Base-by-base conservation (phyloP, 2,113 vertebrate genomes). In the Raja brachyura region DNA sequence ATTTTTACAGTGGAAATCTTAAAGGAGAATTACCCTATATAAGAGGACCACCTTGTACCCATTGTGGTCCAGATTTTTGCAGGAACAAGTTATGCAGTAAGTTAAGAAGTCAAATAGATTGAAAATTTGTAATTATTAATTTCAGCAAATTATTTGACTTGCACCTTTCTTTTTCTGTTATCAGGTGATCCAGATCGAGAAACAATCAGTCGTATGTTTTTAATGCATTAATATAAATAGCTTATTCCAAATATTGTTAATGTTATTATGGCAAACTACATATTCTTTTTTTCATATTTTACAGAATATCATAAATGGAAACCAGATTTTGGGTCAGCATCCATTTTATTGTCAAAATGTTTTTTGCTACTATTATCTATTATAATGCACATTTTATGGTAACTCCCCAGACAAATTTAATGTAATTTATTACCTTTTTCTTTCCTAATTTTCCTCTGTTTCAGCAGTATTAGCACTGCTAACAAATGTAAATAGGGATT, bases 121-220 rank as follows among this genome's bases (percentile, higher is more conserved):
- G 25, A 92, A 14, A 20, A 5, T 28, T 61, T 88, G 63, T 25
- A 11, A 18, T 73, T 25, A 39, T 92, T 73, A 73, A 92, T 92
- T 25, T 70, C 85, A 74, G 33, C 48, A 8, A 22, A 16, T 92
- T 73, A 48, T 39, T 92, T 73, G 2, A 74, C 66, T 92, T 8
- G 9, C 16, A 10, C 68, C 39, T 92, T 74, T 92, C 4, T 68
- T 61, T 90, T 20, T 92, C 39, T 92, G 25, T 54, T 22, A 14
- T 92, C 90, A 92, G 90, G 90, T 48, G 68, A 92, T 11, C 20
- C 90, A 28, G 16, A 74, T 22, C 90, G 66, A 48, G 90, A 92
- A 73, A 0, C 0, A 13, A 74, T 92, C 68, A 4, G 3, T 10
- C 66, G 90, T 92, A 92, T 54, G 90, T 70, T 92, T 92, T 92